A percentile compares a stretch with the other conserved stretches of the same genome.
phyloP scores from a whole-genome alignment of 2,797 vertebrate genomes.

The Gallirallus australis region DNA sequence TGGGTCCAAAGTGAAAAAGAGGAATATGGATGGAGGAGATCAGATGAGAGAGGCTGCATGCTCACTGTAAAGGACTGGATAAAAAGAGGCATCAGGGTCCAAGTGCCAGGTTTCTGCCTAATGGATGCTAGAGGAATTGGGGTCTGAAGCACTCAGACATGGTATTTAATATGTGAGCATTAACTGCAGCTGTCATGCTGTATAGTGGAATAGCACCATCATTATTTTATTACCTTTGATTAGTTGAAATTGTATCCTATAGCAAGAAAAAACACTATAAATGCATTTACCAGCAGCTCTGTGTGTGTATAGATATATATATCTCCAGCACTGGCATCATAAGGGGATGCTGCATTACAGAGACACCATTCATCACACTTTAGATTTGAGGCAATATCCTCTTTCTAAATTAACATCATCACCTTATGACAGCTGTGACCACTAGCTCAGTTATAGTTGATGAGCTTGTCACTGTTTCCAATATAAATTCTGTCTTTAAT shows the following conservation, averaged over 20 bases:
- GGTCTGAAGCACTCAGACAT: neutral
- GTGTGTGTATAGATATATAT: neutral
- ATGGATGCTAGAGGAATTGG: neutral
- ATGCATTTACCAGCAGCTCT: constrained; percentile 31
- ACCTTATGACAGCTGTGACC: constrained; percentile 40
- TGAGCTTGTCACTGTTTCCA: constrained; percentile 23
- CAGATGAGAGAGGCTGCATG: neutral
- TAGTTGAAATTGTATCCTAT: constrained; percentile 32
- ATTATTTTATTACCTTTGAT: constrained; percentile 58
- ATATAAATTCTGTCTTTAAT: constrained; percentile 37
- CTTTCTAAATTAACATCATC: constrained; percentile 56
- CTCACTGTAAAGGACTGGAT: neutral
- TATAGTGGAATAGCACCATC: neutral
- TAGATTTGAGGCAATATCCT: constrained; percentile 43
- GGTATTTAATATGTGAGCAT: constrained; percentile 8
- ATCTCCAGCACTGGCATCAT: neutral
- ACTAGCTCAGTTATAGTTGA: constrained; percentile 19
- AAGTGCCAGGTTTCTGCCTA: neutral
- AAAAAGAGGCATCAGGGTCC: neutral
- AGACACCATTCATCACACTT: constrained; percentile 41
- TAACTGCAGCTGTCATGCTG: constrained; percentile 44
- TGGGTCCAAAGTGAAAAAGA: neutral
- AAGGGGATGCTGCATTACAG: constrained; percentile 31
- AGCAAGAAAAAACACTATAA: neutral
- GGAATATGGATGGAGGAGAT: neutral